These are phyloP conservation scores for Myoxocephalus aenaeus DNA, from an alignment of 2,797 vertebrate species.

Conservation along the genomic window DNA sequence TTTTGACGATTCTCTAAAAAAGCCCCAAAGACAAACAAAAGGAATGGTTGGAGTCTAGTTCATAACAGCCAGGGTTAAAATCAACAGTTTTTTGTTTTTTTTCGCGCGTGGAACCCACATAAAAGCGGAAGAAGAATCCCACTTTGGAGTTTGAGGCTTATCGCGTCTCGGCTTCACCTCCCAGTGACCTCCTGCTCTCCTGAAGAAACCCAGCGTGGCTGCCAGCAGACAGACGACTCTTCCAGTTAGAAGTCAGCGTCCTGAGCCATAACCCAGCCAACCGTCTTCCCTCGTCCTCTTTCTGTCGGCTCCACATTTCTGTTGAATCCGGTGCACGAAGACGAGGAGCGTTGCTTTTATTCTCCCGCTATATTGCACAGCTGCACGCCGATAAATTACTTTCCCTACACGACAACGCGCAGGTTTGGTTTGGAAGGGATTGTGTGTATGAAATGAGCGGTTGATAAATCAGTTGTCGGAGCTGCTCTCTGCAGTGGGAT, in stretches of 20 bases:
- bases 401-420: constrained; percentile 30
- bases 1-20: constrained; percentile 70
- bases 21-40: constrained; percentile 59
- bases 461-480: constrained; percentile 47
- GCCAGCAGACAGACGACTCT: constrained; percentile 34
- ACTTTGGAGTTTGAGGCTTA: constrained; percentile 59
- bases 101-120: constrained; percentile 61
- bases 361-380: neutral
- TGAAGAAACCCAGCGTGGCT: constrained; percentile 1
- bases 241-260: constrained; percentile 17
- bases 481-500: constrained; percentile 24
- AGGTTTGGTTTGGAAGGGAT: constrained; percentile 39
- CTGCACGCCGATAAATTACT: constrained; percentile 40
- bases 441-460: constrained; percentile 20
- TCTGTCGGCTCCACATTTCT: constrained; percentile 3
- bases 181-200: constrained; percentile 54
- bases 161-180: constrained; percentile 57
- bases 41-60: constrained; percentile 50
- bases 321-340: constrained; percentile 16
- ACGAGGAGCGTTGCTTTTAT: constrained; percentile 8
- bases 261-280: constrained; percentile 4
- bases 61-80: constrained; percentile 56
- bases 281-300: neutral
- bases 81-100: constrained; percentile 19
- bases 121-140: constrained; percentile 61